A percentile compares a stretch with the other conserved stretches of the same genome.
These are phyloP conservation scores for Balanococcus diminutus DNA, from an alignment of 2,888 invertebrate species.

Conservation along the genomic window DNA sequence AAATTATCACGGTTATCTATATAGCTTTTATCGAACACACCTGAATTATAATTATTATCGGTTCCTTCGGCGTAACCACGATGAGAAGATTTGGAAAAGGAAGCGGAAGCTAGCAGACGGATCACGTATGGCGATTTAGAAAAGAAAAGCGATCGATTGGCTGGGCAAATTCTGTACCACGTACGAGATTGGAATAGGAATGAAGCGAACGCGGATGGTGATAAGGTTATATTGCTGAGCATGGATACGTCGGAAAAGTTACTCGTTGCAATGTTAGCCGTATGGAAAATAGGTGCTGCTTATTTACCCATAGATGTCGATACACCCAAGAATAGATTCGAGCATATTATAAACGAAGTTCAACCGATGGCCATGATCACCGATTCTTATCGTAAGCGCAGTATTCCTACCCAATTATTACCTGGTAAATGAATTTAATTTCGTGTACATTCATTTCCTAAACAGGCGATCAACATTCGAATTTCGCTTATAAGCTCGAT, in stretches of 20 bases:
- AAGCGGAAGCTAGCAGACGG: neutral
- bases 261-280: conserved; percentile 72
- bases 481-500: conserved; percentile 1
- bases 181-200: conserved; percentile 4
- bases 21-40: neutral
- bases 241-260: conserved; percentile 77
- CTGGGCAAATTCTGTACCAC: conserved; percentile 50
- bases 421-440: neutral
- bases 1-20: neutral
- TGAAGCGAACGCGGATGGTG: conserved; percentile 69
- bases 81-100: conserved; percentile 4
- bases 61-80: neutral
- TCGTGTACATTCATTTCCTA: neutral
- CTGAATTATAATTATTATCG: neutral
- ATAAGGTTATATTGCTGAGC: conserved; percentile 77
- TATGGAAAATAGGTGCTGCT: conserved; percentile 82
- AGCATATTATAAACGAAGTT: conserved; percentile 77
- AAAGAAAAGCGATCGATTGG: conserved; percentile 55
- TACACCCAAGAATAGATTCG: conserved; percentile 74
- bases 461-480: neutral
- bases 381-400: conserved; percentile 66
- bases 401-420: neutral
- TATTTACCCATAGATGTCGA: conserved; percentile 81
- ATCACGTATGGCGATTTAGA: conserved; percentile 55
- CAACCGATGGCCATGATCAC: conserved; percentile 73